A percentile compares a stretch with the other conserved stretches of the same genome.
These are phyloP conservation scores for Sturnira hondurensis DNA, from an alignment of 2,113 vertebrate genomes.

Conservation along the genomic window DNA sequence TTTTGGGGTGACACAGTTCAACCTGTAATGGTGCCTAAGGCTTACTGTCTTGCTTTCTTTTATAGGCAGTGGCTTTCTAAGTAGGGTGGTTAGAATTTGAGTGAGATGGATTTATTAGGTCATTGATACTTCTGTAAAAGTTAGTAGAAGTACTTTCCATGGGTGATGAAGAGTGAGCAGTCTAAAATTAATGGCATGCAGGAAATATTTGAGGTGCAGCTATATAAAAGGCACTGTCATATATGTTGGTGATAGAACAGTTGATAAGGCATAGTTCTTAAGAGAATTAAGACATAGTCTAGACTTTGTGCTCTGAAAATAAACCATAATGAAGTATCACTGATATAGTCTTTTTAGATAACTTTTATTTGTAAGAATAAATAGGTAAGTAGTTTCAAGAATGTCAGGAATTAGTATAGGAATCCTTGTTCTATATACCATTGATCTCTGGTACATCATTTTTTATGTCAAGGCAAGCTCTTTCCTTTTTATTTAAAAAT, in stretches of 20 bases:
- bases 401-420: not conserved
- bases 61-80: not conserved
- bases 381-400: not conserved
- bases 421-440: not conserved
- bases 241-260: not conserved
- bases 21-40: not conserved
- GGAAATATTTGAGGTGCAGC: not conserved
- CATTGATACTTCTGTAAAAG: not conserved
- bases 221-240: not conserved
- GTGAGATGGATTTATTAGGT: not conserved
- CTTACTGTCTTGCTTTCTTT: not conserved
- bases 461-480: not conserved
- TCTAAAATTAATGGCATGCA: not conserved
- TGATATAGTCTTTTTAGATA: not conserved
- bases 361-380: not conserved
- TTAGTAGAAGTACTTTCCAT: not conserved
- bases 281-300: not conserved
- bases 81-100: not conserved
- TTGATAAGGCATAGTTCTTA: not conserved
- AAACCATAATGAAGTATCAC: conserved; percentile 4
- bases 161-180: not conserved
- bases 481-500: not conserved
- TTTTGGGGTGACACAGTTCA: not conserved
- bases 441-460: not conserved
- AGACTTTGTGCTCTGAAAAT: not conserved